Base-by-base conservation (phyloP, 2,888 invertebrate species). In the Netelia fuscicornis region DNA sequence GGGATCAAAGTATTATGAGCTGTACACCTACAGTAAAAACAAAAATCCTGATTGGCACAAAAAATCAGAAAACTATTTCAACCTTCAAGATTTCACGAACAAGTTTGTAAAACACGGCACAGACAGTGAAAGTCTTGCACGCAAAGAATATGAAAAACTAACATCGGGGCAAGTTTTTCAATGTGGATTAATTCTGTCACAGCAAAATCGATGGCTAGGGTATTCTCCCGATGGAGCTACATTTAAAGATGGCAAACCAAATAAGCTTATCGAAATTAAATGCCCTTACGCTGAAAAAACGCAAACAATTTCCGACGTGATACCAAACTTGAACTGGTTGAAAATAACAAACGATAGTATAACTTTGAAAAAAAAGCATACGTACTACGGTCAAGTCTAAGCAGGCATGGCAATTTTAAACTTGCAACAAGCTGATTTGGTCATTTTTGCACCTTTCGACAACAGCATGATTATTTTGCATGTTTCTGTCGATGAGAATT, bases 161-260 rank as follows among this genome's bases (percentile, higher is more conserved):
- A 65, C n/a, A 23, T 25, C 42, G 17, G 8, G 17, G 5, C 37
- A 37, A 65, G 65, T 65, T n/a, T 17, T 42, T 11, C 23, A 65
- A 42, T 65, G 65, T 48, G 81, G 81, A 8, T n/a, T 81, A 17
- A 60, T 81, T 58, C 44, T 81, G 23, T 81, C 64, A 13, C 42
- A 56, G 48, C 37, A 44, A 56, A 81, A 74, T 81, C 81, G 74
- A 42, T 81, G 81, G 75, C 67, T 81, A 54, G 75, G 58, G n/a
- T 75, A 68, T 20, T 65, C 58, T 25, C 75, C 75, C 11, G 81
- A 81, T 68, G 75, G 75, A 17, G 42, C 75, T 30, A 62, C 75
- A 17, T 76, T 81, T 30, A 60, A 56, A 48, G 62, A 68, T 58
- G 48, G 68, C 37, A 54, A 44, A 25, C 65, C 65, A 37, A 52